Evolutionary conservation across 2,113 vertebrate genomes (phyloP), one percentile per base, ranked within the genome.

Genomic region (Rhabdomys dilectus): DNA sequence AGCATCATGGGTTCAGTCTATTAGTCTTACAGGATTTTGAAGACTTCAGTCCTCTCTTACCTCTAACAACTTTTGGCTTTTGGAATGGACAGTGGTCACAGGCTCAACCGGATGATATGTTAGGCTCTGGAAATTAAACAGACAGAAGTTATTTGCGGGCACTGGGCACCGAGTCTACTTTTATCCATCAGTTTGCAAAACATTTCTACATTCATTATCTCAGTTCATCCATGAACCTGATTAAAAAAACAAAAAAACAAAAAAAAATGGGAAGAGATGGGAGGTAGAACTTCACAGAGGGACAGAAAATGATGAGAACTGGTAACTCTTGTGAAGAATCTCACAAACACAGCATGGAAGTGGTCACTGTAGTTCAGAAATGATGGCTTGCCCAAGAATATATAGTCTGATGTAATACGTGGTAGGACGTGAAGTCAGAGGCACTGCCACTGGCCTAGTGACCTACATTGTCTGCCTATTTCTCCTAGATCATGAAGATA

Each of bases 81-180:
- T 17, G 12, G 39, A 87, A 82, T 2, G 16, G 29, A 82, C 93
- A 94, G 31, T 0, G 10, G 31, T 72, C 39, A 58, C 73, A n/a
- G 24, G 21, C 10, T 86, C 88, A 96, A 76, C 45, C 75, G 80
- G 78, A 68, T 42, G 24, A 73, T 95, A 7, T 7, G 42, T 26
- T 24, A 39, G 11, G 21, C 5, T 82, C 97, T 97, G 87, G 7
- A 91, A 97, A 93, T 16, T 36, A 94, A 97, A 94, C 7, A 88
- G 77, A 29, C 9, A 53, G 31, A 87, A 24, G 42, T 97, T 80
- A 97, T 34, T 86, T 58, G 21, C n/a, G 42, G 42, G 24, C 8
- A 70, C 7, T 60, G 42, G n/a, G 26, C 10, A 58, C 8, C 6
- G 58, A 92, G 12, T 3, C n/a, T 60, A 8, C 8, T 51, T 75